A percentile compares a stretch with the other conserved stretches of the same genome.
Conservation (phyloP, 2,888 invertebrate species). For the Bhutanitis thaidina region DNA sequence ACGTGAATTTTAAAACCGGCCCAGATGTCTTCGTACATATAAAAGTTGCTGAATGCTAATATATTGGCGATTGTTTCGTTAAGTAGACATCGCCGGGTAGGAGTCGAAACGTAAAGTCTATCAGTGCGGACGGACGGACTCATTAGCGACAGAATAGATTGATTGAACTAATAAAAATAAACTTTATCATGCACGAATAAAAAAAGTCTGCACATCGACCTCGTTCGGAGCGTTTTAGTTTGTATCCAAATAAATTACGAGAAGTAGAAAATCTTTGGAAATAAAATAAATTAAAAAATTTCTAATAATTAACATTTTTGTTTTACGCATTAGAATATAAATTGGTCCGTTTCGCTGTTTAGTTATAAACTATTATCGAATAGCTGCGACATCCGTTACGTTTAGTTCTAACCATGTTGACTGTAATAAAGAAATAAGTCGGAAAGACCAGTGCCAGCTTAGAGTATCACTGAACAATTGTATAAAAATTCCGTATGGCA, state of each 20-base stretch:
- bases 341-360: too few species aligned
- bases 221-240: not conserved
- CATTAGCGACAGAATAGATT: slow-evolving; percentile 9
- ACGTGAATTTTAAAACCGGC: slow-evolving; percentile 57
- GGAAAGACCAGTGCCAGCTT: too few species aligned
- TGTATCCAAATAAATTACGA: not conserved
- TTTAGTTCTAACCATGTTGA: too few species aligned
- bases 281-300: not conserved
- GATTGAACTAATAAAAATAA: slow-evolving; percentile 8
- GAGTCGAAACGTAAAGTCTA: not conserved
- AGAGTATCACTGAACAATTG: too few species aligned
- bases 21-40: slow-evolving; percentile 56
- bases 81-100: not conserved
- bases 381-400: too few species aligned
- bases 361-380: too few species aligned
- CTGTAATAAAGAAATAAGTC: too few species aligned
- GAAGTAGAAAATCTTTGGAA: slow-evolving; percentile 9
- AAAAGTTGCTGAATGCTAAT: slow-evolving; percentile 41
- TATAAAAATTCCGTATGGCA: too few species aligned
- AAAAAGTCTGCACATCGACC: slow-evolving; percentile 14
- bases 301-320: too few species aligned
- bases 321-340: too few species aligned
- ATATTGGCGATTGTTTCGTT: slow-evolving; percentile 1
- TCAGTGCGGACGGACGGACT: too few species aligned
- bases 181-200: slow-evolving; percentile 7